Base-by-base conservation (phyloP, 2,797 vertebrate genomes). In the Sphaeramia orbicularis region DNA sequence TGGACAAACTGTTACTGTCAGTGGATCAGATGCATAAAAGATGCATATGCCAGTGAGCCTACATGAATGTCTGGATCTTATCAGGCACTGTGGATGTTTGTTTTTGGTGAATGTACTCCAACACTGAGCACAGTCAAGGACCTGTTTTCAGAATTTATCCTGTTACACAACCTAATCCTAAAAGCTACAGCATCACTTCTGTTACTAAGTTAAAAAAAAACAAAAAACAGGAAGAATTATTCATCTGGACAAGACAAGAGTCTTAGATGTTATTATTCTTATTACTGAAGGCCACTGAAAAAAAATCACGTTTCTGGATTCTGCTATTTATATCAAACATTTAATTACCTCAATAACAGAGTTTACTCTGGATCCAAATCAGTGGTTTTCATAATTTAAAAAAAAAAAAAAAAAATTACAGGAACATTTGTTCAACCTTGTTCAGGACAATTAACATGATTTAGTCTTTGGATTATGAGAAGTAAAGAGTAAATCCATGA, bases 151-250 rank as follows among this genome's bases (percentile, higher is more conserved):
- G 74, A 87, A 74, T 78, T 57, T 74, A 83, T 87, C 83, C 78
- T 44, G 76, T 90, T 91, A 86, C 81, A 91, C 79, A 90, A 89
- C 79, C 54, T 86, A 89, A 92, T 90, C 88, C 86, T 60, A 53
- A 62, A 74, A 62, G 61, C 75, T 75, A 63, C 61, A 16, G 57
- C 41, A 12, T 71, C 57, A 72, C 57, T 73, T 82, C 50, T 69
- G 37, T 70, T 67, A 51, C 55, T 64, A 35, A 71, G 62, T 86
- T 83, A 2, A 27, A 27, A 27, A 27, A 27, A 24, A 24, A 24
- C 21, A 24, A 24, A 24, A 24, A 64, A 73, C 65, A 74, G 71
- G 21, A 60, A 54, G 37, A 56, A 30, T 47, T 66, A 44, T 80
- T 49, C 60, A 78, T 51, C 73, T 12, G 14, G 65, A 69, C 16